A percentile compares a stretch with the other conserved stretches of the same genome.
Conservation (phyloP, 2,113 vertebrate genomes). For the Gracilinanus agilis region DNA sequence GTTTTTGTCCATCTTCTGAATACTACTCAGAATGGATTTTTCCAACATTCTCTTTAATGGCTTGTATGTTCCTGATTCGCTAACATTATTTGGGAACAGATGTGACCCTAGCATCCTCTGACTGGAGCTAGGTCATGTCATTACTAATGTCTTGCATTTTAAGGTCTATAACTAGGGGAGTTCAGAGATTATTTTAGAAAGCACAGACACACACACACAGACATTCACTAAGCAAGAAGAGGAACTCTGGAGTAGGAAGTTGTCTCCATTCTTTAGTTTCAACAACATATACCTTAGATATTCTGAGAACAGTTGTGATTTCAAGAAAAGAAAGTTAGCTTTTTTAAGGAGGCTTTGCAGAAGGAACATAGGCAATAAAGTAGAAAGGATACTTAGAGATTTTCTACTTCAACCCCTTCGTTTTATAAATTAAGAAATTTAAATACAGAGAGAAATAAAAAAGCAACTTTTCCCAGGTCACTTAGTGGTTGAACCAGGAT, state of each 20-base stretch:
- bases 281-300: not conserved
- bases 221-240: not conserved
- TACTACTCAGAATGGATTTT: not conserved
- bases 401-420: rapidly evolving
- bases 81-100: not conserved
- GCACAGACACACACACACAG: too few relatives aligned
- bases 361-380: not conserved
- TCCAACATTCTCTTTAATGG: not conserved
- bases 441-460: not conserved
- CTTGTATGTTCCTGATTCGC: not conserved
- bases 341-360: not conserved
- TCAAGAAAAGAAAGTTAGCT: not conserved
- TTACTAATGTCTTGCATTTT: not conserved
- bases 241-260: not conserved
- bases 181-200: not conserved
- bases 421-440: rapidly evolving
- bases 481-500: not conserved
- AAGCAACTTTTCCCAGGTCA: rapidly evolving
- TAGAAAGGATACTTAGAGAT: rapidly evolving
- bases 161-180: not conserved
- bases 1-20: not conserved
- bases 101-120: not conserved
- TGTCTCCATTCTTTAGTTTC: not conserved
- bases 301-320: not conserved
- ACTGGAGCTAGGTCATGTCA: not conserved